A percentile compares a stretch with the other conserved stretches of the same genome.
Evolutionary conservation across 2,888 invertebrate species (phyloP).

Genomic region (Linnaemya tessellans): DNA sequence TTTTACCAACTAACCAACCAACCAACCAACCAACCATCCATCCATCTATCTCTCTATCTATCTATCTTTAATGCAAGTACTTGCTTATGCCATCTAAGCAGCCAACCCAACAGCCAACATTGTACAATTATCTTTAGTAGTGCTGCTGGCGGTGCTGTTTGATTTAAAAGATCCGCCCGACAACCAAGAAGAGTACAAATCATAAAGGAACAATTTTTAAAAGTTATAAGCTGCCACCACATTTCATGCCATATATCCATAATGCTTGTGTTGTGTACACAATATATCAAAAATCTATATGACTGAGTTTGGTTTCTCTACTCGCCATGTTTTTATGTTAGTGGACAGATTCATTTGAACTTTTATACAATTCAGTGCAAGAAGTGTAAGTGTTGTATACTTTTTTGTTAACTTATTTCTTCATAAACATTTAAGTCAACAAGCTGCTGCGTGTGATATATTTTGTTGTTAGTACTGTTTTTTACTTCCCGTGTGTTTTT

Average conservation of each 20-base stretch:
- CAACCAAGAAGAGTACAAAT: slow-evolving; percentile 33
- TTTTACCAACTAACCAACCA: slow-evolving; percentile 42
- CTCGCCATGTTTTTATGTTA: background rate
- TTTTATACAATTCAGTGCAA: background rate
- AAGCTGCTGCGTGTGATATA: slow-evolving; percentile 35
- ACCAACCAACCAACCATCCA: slow-evolving; percentile 33
- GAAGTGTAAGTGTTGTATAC: background rate
- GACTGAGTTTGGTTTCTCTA: slow-evolving; percentile 52
- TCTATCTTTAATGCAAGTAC: slow-evolving; percentile 58
- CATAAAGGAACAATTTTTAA: slow-evolving; percentile 40
- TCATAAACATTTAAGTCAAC: slow-evolving; percentile 49
- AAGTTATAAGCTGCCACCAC: slow-evolving; percentile 69
- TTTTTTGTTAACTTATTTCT: slow-evolving; percentile 60
- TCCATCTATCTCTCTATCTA: slow-evolving; percentile 28
- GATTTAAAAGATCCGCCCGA: slow-evolving; percentile 67
- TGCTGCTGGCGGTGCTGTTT: slow-evolving; percentile 59
- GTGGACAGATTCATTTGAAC: slow-evolving; percentile 1
- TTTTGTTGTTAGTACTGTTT: slow-evolving; percentile 12
- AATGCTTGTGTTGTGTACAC: slow-evolving; percentile 42
- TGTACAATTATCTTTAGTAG: slow-evolving; percentile 47
- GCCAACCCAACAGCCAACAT: slow-evolving; percentile 31
- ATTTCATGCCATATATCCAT: slow-evolving; percentile 68
- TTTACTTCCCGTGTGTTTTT: slow-evolving; percentile 9
- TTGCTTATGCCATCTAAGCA: slow-evolving; percentile 61
- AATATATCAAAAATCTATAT: slow-evolving; percentile 65